Conservation (phyloP, 2,113 vertebrate genomes). For the Antechinus stuartii region DNA sequence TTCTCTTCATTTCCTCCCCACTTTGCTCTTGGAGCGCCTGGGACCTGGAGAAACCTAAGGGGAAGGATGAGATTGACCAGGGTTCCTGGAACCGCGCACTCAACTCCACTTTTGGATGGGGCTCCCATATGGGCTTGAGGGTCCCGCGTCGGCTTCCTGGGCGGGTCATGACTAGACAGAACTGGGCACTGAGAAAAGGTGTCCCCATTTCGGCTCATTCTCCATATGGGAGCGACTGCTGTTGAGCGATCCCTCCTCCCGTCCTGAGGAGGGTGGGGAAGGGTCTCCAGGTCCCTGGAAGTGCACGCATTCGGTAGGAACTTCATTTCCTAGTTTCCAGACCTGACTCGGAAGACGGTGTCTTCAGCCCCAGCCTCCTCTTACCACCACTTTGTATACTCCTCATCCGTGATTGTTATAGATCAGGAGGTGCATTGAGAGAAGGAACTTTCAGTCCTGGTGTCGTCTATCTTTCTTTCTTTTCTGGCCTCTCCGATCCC, state of each 20-base stretch:
- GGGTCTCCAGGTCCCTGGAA: neutral
- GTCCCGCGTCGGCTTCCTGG: neutral
- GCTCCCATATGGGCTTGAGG: accelerated
- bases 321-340: neutral
- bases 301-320: neutral
- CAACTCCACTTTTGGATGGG: neutral
- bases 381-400: neutral
- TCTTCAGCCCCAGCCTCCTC: neutral
- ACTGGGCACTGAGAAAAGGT: neutral
- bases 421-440: neutral
- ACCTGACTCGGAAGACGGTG: neutral
- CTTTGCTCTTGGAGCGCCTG: neutral
- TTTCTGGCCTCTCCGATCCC: neutral
- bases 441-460: neutral
- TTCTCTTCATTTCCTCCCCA: neutral
- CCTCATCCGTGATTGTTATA: neutral
- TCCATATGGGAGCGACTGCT: neutral
- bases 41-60: neutral
- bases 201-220: neutral
- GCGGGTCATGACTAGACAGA: neutral
- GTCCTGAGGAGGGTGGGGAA: neutral
- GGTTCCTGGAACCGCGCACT: neutral
- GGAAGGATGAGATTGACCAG: neutral
- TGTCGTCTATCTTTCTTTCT: neutral
- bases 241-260: neutral